phyloP scores from a whole-genome alignment of 2,797 vertebrate species.

The Arnoldichthys spilopterus region DNA sequence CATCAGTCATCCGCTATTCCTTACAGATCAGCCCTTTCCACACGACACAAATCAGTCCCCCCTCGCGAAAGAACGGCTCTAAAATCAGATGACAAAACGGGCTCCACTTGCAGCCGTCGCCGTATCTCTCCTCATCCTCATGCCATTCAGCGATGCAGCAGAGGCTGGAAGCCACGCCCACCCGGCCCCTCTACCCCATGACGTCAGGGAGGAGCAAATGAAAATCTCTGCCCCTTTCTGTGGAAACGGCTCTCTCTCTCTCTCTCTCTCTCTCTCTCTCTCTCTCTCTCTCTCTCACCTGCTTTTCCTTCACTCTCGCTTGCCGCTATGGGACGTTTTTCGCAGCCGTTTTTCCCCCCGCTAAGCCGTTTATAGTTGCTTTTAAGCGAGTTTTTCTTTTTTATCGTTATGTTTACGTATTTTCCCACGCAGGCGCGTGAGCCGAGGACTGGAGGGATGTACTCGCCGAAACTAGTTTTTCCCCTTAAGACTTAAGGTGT shows the following conservation, averaged over 20 bases:
- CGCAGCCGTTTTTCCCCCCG: no score
- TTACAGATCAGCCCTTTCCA: conserved; percentile 36
- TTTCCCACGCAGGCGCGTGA: no score
- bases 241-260: not conserved
- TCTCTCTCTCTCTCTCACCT: no score
- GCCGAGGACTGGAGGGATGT: no score
- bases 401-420: no score
- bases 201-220: conserved; percentile 56
- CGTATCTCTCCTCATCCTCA: conserved; percentile 69
- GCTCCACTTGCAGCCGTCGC: conserved; percentile 64
- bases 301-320: no score
- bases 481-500: no score
- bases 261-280: not conserved
- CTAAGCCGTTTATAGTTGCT: no score
- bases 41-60: conserved; percentile 60
- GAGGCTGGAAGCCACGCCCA: conserved; percentile 75
- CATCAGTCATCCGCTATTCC: conserved; percentile 70
- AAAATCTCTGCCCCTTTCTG: conserved; percentile 23
- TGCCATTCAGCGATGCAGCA: conserved; percentile 84
- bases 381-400: no score
- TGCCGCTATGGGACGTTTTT: no score
- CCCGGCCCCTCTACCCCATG: conserved; percentile 60
- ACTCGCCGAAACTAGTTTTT: no score
- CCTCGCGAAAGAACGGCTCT: conserved; percentile 64
- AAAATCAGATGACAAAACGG: conserved; percentile 64